These are phyloP conservation scores for Pogoniulus pusillus DNA, from an alignment of 2,797 vertebrate species.

Conservation along the genomic window DNA sequence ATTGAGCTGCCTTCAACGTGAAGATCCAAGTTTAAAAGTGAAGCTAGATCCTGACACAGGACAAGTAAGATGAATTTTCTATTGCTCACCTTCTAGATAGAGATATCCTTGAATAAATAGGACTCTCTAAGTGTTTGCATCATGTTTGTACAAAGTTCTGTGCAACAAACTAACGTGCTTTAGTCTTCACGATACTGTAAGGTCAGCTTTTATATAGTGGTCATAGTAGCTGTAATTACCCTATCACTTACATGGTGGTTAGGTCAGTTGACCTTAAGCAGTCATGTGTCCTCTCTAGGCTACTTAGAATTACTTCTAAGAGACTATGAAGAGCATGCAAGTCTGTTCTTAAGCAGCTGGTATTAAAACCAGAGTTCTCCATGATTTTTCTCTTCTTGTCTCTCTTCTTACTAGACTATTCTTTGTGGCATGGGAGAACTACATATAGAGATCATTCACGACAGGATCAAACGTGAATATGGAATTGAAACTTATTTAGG, in stretches of 20 bases:
- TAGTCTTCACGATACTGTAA: background rate
- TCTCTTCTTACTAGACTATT: constrained; percentile 81
- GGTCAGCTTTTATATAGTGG: background rate
- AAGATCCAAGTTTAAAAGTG: constrained; percentile 98
- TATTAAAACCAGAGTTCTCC: background rate
- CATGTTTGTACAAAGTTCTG: background rate
- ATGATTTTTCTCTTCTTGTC: background rate
- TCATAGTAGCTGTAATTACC: background rate
- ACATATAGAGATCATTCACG: constrained; percentile 96
- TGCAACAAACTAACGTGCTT: background rate
- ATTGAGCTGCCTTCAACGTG: constrained; percentile 90
- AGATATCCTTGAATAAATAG: background rate
- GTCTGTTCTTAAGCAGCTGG: background rate
- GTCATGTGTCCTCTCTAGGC: background rate
- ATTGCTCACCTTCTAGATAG: background rate
- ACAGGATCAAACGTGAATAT: constrained; percentile 92
- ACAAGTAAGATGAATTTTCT: constrained; percentile 80
- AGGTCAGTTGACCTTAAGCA: background rate
- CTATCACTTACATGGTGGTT: background rate
- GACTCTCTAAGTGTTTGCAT: background rate
- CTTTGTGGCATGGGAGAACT: constrained; percentile 98
- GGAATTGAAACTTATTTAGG: constrained; percentile 91
- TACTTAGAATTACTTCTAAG: background rate
- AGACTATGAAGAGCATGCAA: background rate
- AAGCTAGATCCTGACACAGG: constrained; percentile 90